Evolutionary conservation across 1,140 invertebrate genomes (phyloP).

Genomic region (Cheumatopsyche charites): DNA sequence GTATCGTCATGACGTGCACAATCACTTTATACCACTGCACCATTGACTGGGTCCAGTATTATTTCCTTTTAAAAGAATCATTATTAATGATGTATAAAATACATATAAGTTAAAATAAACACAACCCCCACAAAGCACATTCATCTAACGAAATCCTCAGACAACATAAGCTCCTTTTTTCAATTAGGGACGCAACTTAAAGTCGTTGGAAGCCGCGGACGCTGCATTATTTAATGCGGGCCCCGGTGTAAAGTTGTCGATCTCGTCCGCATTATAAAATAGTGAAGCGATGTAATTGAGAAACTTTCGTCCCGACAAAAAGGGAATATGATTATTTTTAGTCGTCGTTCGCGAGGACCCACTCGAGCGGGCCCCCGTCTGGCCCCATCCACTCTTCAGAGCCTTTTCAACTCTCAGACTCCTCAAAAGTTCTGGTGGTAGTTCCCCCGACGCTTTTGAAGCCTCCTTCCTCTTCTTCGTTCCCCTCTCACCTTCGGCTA

Average conservation of each 20-base stretch:
- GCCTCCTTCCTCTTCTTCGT: too few species aligned
- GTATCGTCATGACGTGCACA: too few species aligned
- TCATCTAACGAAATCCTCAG: not conserved
- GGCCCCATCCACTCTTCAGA: constrained; percentile 32
- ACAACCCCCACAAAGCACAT: too few species aligned
- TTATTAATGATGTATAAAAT: too few species aligned
- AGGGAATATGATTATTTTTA: constrained; percentile 35
- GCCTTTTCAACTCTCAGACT: constrained; percentile 35
- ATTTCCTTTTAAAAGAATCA: too few species aligned
- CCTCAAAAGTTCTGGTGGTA: constrained; percentile 18
- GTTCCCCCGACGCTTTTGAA: not conserved
- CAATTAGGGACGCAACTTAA: not conserved
- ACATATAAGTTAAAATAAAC: too few species aligned
- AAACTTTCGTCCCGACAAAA: constrained; percentile 30
- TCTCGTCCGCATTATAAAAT: constrained; percentile 20
- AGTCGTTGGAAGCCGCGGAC: too few species aligned
- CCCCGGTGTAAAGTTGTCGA: too few species aligned
- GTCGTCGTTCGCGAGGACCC: constrained; percentile 20
- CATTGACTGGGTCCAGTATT: too few species aligned
- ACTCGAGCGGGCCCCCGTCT: constrained; percentile 30
- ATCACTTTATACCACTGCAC: too few species aligned
- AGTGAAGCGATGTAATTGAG: constrained; percentile 32
- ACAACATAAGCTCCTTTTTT: not conserved
- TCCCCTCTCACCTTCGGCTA: too few species aligned
- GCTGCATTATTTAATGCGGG: too few species aligned